Evolutionary conservation across 2,113 vertebrate species (phyloP).

Genomic region (Hemiscyllium ocellatum): DNA sequence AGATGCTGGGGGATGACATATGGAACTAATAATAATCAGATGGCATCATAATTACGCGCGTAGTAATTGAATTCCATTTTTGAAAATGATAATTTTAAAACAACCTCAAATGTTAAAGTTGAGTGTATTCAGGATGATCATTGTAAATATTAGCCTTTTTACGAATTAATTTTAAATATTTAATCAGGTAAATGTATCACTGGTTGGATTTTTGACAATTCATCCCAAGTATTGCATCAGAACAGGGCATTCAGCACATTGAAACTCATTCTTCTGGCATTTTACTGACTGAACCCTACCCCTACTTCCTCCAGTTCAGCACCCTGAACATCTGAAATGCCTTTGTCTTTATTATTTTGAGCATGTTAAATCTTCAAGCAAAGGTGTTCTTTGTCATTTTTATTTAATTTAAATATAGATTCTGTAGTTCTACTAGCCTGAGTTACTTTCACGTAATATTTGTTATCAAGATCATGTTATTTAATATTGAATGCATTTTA

Average conservation of each 20-base stretch:
- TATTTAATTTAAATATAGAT: not conserved
- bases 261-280: not conserved
- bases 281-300: not conserved
- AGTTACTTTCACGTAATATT: not conserved
- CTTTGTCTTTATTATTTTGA: not conserved
- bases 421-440: not conserved
- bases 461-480: not conserved
- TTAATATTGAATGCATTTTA: not conserved
- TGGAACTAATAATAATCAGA: constrained; percentile 33
- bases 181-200: not conserved
- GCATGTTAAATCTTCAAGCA: not conserved
- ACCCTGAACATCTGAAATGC: not conserved
- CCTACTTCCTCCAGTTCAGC: not conserved
- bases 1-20: not conserved
- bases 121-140: not conserved
- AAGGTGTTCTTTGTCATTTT: not conserved
- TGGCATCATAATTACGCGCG: constrained; percentile 8
- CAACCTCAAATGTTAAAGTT: not conserved
- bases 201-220: not conserved
- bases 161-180: not conserved
- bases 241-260: not conserved
- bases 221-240: not conserved
- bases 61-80: constrained; percentile 26
- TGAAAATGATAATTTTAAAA: not conserved
- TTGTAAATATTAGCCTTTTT: not conserved